Base-by-base conservation (phyloP, 2,888 invertebrate genomes). In the Dolomedes plantarius region DNA sequence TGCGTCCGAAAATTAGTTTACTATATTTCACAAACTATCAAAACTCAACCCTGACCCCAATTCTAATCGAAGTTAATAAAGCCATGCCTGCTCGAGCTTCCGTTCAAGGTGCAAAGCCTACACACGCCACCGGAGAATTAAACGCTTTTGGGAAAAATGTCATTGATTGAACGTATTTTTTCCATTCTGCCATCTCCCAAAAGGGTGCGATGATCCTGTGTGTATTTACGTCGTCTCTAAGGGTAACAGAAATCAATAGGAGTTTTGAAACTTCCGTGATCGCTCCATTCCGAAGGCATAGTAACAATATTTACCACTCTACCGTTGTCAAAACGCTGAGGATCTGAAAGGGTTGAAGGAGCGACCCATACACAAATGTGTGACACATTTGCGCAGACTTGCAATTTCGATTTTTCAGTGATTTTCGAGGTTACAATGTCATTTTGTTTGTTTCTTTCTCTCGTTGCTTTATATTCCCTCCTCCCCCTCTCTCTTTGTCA, bases 211-310 rank as follows among this genome's bases (percentile, higher is more conserved):
- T 65, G 76, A 77, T 77, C 77, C 28, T 36, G 56, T 36, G 56
- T 83, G 72, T 83, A 83, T 83, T 72, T 77, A 19, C 36, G 16
- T 62, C 27, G 80, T 82, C 72, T 72, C 83, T 73, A 72, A 32
- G 72, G 77, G 77, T 27, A 46, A 83, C 83, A 36, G 9, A 31
- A 67, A 83, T 83, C 83, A 67, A 83, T 83, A 67, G 36, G 19
- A 64, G 28, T 71, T 76, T 29, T 72, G 39, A 32, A 74, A 62
- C 29, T 68, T 68, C 32, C 29, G 56, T 77, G 65, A 67, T 82
- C 50, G 77, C 11, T 11, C 6, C 77, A 77, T 76, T 67, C 36
- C 64, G 50, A 83, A 72, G 64, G 83, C 83, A 28, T 83, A 29
- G 83, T 75, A 65, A 83, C 83, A 36, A 76, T 77, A 77, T 77